Evolutionary conservation across 2,113 vertebrate genomes (phyloP), one percentile per base, ranked within the genome.

Genomic region (Agapornis roseicollis): DNA sequence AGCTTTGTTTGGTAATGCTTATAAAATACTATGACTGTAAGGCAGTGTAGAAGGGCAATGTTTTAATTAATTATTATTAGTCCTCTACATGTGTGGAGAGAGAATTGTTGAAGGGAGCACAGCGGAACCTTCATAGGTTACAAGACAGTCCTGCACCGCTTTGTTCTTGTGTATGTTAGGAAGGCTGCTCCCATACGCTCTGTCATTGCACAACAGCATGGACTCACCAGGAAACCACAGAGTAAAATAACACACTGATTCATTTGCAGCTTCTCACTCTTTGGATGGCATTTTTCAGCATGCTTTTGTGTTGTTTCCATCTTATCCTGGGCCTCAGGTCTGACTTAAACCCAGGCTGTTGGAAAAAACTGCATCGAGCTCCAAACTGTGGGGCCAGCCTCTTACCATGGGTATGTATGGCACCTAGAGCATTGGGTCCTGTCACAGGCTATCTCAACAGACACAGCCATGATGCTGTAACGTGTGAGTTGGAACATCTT

Each of bases 161-260:
- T 63, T 79, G 33, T 23, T 69, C 19, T 56, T 4, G 0, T 12
- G 11, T 11, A 0, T 2, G 0, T 10, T 3, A 1, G 49, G 60
- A 73, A 83, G 52, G 60, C 52, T 61, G 53, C 13, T 85, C 53
- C 44, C 44, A 22, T 16, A 27, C 14, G 11, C 20, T 4, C 0
- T 55, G 65, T 29, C 61, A 35, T 41, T 3, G 1, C 33, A n/a
- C 0, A 1, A 66, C 63, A 92, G 72, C 50, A 64, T 23, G n/a
- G 19, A 10, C 58, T 66, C 37, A 17, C 37, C 20, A 28, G 72
- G 50, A 78, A 88, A 70, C 23, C 0, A 0, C 27, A 10, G 44
- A 66, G 27, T 76, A 63, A 74, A 76, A 33, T 17, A 72, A 55
- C 2, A 1, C 60, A 17, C 33, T 29, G 70, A 72, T 77, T 47